phyloP scores from a whole-genome alignment of 2,797 vertebrate species.

The Notolabrus celidotus region DNA sequence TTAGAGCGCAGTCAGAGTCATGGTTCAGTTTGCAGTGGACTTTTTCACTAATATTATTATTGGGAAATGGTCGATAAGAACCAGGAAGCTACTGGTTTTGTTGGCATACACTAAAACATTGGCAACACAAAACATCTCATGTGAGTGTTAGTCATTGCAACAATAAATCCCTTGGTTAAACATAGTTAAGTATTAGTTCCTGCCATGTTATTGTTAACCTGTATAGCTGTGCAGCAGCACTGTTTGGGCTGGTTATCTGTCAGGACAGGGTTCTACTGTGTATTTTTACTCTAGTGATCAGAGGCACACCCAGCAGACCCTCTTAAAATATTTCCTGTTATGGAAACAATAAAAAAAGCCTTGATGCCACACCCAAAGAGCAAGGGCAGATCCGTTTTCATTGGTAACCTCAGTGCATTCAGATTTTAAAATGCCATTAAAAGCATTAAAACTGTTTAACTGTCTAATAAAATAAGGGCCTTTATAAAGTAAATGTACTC shows the following conservation, averaged over 20 bases:
- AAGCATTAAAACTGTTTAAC: no score
- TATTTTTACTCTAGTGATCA: background rate
- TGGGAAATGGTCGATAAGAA: background rate
- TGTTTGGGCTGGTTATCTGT: background rate
- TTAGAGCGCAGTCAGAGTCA: no score
- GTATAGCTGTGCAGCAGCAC: background rate
- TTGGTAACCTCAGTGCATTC: no score
- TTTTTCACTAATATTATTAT: no score
- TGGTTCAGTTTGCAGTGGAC: no score
- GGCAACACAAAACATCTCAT: no score
- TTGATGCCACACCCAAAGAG: constrained; percentile 18
- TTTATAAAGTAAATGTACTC: background rate
- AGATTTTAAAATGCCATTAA: background rate
- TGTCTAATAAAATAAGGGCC: background rate
- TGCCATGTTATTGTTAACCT: background rate
- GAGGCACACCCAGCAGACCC: constrained; percentile 28
- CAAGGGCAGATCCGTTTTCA: accelerated
- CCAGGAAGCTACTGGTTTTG: background rate
- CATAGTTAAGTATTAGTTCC: background rate
- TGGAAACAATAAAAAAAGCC: background rate
- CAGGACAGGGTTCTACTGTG: background rate
- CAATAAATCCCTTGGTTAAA: background rate
- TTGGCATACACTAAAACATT: background rate
- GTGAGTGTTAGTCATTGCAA: background rate
- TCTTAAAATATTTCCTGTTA: constrained; percentile 31